phyloP scores from a whole-genome alignment of 2,797 vertebrate species.

The Poecilia picta region DNA sequence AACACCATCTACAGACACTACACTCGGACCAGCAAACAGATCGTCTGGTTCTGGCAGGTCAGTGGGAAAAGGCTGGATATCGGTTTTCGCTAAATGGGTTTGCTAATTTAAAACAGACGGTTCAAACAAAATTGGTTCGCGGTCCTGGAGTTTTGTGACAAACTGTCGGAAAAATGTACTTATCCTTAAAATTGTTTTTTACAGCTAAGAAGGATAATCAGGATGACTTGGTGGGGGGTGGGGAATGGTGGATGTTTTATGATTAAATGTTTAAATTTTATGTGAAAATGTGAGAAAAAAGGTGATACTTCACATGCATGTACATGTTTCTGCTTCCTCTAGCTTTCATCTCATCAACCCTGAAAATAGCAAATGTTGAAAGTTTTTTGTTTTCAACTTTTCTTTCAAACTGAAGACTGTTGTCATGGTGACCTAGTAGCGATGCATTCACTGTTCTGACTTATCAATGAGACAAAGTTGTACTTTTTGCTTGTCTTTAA shows the following conservation, averaged over 20 bases:
- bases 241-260: background rate
- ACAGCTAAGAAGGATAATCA: background rate
- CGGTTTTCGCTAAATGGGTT: background rate
- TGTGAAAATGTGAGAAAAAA: background rate
- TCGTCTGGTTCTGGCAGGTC: conserved; percentile 99
- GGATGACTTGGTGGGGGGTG: background rate
- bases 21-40: conserved; percentile 96
- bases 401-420: background rate
- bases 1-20: conserved; percentile 97
- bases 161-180: background rate
- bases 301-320: background rate
- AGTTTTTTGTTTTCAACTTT: background rate
- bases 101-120: background rate
- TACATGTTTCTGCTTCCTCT: background rate
- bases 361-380: background rate
- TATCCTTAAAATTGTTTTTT: background rate
- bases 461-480: background rate
- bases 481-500: background rate
- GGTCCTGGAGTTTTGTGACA: background rate
- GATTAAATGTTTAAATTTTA: background rate
- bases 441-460: background rate
- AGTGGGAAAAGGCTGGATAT: conserved; percentile 19
- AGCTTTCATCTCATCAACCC: background rate
- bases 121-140: background rate
- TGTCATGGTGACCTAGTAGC: background rate